Evolutionary conservation across 2,888 invertebrate species (phyloP).

Genomic region (Anorthoa munda): DNA sequence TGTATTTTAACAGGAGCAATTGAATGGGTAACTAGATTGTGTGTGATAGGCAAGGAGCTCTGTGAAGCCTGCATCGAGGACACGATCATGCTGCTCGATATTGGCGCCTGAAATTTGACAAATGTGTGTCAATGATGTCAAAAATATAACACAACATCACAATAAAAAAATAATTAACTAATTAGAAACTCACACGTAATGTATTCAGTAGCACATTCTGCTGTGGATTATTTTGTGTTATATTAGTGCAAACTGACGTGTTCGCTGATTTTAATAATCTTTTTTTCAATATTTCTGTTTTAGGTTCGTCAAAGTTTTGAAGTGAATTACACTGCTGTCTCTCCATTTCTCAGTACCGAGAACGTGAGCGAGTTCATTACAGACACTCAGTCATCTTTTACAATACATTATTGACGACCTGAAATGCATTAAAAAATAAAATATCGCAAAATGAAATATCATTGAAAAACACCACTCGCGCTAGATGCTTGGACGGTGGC

Average conservation of each 20-base stretch:
- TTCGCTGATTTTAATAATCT: constrained; percentile 87
- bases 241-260: constrained; percentile 77
- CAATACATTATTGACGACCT: constrained; percentile 84
- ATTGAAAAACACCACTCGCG: constrained; percentile 71
- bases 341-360: constrained; percentile 87
- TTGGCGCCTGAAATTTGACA: constrained; percentile 86
- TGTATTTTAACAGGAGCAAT: constrained; percentile 88
- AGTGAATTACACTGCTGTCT: constrained; percentile 88
- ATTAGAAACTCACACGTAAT: constrained; percentile 85
- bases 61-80: constrained; percentile 87
- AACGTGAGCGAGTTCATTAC: constrained; percentile 84
- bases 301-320: constrained; percentile 90
- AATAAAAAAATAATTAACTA: constrained; percentile 57
- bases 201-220: constrained; percentile 88
- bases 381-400: constrained; percentile 83
- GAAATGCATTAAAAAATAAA: constrained; percentile 87
- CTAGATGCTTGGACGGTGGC: constrained; percentile 63
- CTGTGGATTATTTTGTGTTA: constrained; percentile 81
- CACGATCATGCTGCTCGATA: constrained; percentile 89
- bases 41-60: constrained; percentile 86
- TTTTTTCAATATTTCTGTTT: constrained; percentile 89
- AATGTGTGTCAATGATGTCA: constrained; percentile 78
- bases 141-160: constrained; percentile 61
- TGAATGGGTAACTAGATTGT: constrained; percentile 86
- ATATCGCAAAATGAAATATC: constrained; percentile 83